Base-by-base conservation (phyloP, 2,888 invertebrate genomes). In the Sussaba pulchella region DNA sequence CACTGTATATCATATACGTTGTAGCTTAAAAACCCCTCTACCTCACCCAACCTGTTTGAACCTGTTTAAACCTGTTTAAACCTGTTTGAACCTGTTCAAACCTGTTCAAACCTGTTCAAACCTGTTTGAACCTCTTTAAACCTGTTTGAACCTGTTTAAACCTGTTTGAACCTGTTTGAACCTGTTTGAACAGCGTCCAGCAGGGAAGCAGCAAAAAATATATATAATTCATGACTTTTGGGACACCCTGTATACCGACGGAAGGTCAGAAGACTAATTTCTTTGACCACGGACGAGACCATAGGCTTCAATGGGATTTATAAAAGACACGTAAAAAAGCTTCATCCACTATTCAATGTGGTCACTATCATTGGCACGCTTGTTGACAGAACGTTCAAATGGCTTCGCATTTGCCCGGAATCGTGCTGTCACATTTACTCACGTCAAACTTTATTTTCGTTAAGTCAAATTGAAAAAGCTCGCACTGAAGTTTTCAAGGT, bases 301-400 rank as follows among this genome's bases (percentile, higher is more conserved):
- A 5, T 5, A 26, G 36, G 54, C 72, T 43, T 19, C 19, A 69
- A 12, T 31, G 21, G 24, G 74, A 43, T 6, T 26, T 57, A 77
- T 77, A 36, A 31, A 73, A 77, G 57, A 47, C 69, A 77, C 72
- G 63, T 39, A 61, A 45, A 69, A 67, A 26, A 21, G 17, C n/a
- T 59, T 70, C 36, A 59, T 67, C 50, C 69, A 77, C 69, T 70
- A 69, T 73, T 77, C 75, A 76, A 72, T 73, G 69, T 77, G 72
- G 64, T 81, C 50, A 73, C 77, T 72, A 6, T 31, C 31, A 67
- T 81, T 81, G 81, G 81, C 81, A 81, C 81, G 50, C 77, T 73
- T 57, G 50, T 77, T 64, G 31, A 57, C 64, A 73, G 57, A 76
- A 57, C 41, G 31, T 67, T n/a, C 9, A 43, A 64, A 63, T 17